phyloP scores from a whole-genome alignment of 1,140 invertebrate species.

The Heliconius himera region DNA sequence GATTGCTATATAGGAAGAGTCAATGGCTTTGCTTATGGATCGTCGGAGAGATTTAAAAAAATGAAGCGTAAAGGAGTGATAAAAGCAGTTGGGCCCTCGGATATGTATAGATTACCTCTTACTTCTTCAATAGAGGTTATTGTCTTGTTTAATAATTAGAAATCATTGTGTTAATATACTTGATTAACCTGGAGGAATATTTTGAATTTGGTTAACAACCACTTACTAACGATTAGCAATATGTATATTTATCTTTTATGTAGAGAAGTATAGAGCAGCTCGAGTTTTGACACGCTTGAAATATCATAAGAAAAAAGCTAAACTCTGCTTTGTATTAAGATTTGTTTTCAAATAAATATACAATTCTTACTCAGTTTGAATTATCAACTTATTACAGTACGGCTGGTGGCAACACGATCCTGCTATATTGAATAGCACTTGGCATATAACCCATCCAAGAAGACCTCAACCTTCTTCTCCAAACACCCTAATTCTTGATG shows the following conservation, averaged over 20 bases:
- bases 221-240: too few species aligned
- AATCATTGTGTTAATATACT: background rate
- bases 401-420: constrained; percentile 70
- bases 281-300: too few species aligned
- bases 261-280: too few species aligned
- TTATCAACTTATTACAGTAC: constrained; percentile 43
- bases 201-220: too few species aligned
- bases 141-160: background rate
- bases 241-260: too few species aligned
- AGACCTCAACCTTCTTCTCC: constrained; percentile 64
- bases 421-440: constrained; percentile 46
- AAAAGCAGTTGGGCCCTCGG: constrained; percentile 65
- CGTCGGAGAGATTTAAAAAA: constrained; percentile 59
- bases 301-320: too few species aligned
- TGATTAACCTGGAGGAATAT: too few species aligned
- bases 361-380: too few species aligned
- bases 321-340: too few species aligned
- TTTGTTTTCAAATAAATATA: too few species aligned
- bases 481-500: constrained; percentile 63
- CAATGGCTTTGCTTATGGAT: constrained; percentile 73
- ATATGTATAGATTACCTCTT: constrained; percentile 64
- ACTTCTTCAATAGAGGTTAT: constrained; percentile 60
- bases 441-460: constrained; percentile 59
- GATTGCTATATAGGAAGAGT: constrained; percentile 69
- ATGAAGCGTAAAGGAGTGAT: constrained; percentile 74